phyloP scores from a whole-genome alignment of 2,113 vertebrate genomes.

The Nothoprocta pentlandii region DNA sequence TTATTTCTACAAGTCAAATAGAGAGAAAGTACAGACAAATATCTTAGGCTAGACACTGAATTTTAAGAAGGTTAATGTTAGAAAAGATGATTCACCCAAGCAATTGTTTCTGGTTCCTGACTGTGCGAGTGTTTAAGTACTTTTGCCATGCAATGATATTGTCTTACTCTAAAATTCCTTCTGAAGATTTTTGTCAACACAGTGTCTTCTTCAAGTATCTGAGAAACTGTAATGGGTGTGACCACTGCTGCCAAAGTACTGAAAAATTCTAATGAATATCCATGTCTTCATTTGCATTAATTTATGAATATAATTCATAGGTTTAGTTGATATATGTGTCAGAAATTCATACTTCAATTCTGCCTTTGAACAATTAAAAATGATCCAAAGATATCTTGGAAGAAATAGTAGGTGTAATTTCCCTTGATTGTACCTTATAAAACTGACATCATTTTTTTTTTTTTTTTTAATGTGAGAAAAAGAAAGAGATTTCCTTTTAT shows the following conservation, averaged over 20 bases:
- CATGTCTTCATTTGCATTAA: not conserved
- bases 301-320: not conserved
- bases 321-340: not conserved
- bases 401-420: not conserved
- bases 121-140: not conserved
- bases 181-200: not conserved
- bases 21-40: not conserved
- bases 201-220: not conserved
- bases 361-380: not conserved
- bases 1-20: not conserved
- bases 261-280: not conserved
- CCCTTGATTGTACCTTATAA: not conserved
- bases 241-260: not conserved
- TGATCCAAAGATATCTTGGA: not conserved
- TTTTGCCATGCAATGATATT: not conserved
- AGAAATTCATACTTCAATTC: not conserved
- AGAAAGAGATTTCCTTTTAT: not conserved
- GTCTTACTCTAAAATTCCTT: not conserved
- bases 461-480: not conserved
- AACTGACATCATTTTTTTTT: not conserved
- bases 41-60: not conserved
- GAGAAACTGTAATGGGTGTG: not conserved
- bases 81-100: not conserved
- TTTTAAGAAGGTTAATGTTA: not conserved
- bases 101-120: not conserved